Evolutionary conservation across 2,113 vertebrate genomes (phyloP).

Genomic region (Protobothrops flavoviridis): DNA sequence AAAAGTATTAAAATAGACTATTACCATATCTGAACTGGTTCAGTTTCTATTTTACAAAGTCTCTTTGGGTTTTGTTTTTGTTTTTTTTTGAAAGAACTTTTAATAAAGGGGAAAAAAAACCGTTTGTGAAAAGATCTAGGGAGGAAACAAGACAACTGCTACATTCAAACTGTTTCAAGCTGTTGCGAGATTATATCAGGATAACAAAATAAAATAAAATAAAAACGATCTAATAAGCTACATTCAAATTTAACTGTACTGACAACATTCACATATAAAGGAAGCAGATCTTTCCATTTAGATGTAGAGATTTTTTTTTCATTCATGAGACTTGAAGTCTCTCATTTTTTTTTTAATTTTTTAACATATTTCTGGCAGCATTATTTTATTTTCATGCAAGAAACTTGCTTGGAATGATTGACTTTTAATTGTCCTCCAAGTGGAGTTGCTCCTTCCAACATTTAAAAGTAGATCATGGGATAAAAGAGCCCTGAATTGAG

Average conservation of each 20-base stretch:
- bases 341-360: constrained; percentile 32
- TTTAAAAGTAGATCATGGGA: constrained; percentile 55
- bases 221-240: constrained; percentile 19
- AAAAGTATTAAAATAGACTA: constrained; percentile 59
- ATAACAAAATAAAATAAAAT: background rate
- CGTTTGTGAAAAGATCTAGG: constrained; percentile 31
- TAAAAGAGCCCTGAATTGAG: constrained; percentile 44
- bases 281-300: constrained; percentile 35
- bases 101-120: constrained; percentile 36
- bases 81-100: constrained; percentile 9
- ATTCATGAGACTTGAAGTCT: constrained; percentile 10
- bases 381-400: constrained; percentile 34
- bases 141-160: constrained; percentile 44
- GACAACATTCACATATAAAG: background rate
- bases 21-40: constrained; percentile 69
- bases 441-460: constrained; percentile 53
- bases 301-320: constrained; percentile 8
- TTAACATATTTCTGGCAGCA: constrained; percentile 25
- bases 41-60: constrained; percentile 58
- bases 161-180: constrained; percentile 3
- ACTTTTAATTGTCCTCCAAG: constrained; percentile 45
- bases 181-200: constrained; percentile 26
- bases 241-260: constrained; percentile 19
- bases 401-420: constrained; percentile 52
- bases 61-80: constrained; percentile 47